These are phyloP conservation scores for Dioctria rufipes DNA, from an alignment of 2,888 invertebrate genomes.

Conservation along the genomic window DNA sequence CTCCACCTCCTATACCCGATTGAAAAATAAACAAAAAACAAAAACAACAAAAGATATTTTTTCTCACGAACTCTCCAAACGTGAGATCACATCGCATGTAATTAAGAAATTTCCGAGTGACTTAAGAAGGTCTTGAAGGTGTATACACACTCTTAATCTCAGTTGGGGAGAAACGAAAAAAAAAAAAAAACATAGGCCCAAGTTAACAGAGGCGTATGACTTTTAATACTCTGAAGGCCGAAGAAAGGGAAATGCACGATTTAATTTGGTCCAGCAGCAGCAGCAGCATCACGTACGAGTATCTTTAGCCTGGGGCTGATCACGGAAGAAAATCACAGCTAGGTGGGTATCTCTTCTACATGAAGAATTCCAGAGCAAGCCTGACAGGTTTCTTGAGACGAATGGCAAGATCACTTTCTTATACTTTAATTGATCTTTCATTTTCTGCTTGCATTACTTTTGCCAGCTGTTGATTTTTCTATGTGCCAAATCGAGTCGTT, in stretches of 20 bases:
- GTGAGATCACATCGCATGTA: background rate
- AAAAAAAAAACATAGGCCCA: background rate
- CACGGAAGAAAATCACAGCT: background rate
- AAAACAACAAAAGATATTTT: background rate
- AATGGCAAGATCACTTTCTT: conserved; percentile 50
- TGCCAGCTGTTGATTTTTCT: conserved; percentile 3
- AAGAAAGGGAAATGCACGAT: conserved; percentile 59
- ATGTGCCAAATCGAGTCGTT: background rate
- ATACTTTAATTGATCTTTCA: conserved; percentile 35
- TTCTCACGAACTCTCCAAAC: background rate
- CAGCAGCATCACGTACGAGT: background rate
- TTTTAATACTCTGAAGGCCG: conserved; percentile 52
- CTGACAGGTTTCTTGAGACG: conserved; percentile 18
- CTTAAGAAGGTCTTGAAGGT: background rate
- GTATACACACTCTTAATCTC: too few species aligned
- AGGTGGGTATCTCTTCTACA: background rate
- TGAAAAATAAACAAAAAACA: too few species aligned
- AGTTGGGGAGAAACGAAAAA: background rate
- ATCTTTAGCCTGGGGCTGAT: background rate
- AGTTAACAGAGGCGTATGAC: background rate
- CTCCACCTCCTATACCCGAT: background rate
- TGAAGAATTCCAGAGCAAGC: conserved; percentile 42
- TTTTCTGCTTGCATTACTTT: conserved; percentile 25
- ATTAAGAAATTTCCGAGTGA: conserved; percentile 30
- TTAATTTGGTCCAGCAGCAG: conserved; percentile 28